Percentiles rank a stretch among this genome's conserved stretches.
phyloP scores from a whole-genome alignment of 2,797 vertebrate genomes.

The Muscicapa comitata region DNA sequence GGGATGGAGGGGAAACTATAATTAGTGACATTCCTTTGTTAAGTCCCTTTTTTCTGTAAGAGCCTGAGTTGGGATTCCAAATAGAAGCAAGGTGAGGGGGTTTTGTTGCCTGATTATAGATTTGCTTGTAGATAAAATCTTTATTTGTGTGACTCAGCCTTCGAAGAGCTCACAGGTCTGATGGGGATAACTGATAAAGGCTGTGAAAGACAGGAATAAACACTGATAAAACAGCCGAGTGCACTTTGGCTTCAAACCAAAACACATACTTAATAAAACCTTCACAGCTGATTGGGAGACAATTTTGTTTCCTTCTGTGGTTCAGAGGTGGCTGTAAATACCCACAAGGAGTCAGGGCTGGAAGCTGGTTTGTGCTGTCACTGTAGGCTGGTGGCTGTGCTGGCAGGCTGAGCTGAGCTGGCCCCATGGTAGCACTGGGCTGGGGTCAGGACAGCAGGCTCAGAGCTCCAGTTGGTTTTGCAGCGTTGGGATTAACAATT shows the following conservation, averaged over 20 bases:
- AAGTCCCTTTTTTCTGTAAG: conserved; percentile 36
- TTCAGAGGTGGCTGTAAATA: background rate
- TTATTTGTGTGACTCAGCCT: conserved; percentile 39
- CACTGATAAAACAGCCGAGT: conserved; percentile 5
- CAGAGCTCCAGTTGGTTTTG: background rate
- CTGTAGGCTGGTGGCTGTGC: accelerated
- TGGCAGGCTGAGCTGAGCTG: background rate
- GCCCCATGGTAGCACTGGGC: accelerated
- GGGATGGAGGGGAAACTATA: background rate
- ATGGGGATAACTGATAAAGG: conserved; percentile 49
- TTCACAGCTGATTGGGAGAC: background rate
- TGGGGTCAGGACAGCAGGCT: accelerated
- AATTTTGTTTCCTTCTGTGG: background rate
- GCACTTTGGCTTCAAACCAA: background rate
- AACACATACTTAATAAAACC: conserved; percentile 40
- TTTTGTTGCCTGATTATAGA: conserved; percentile 38
- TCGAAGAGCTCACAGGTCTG: conserved; percentile 12
- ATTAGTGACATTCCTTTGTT: conserved; percentile 49
- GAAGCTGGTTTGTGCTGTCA: background rate
- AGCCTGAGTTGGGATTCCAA: conserved; percentile 4
- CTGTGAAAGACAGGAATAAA: conserved; percentile 58
- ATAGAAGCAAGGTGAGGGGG: background rate
- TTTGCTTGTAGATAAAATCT: conserved; percentile 30
- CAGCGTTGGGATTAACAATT: background rate
- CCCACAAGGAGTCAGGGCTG: background rate